Base-by-base conservation (phyloP, 2,797 vertebrate species). In the Fistularia tabacaria region DNA sequence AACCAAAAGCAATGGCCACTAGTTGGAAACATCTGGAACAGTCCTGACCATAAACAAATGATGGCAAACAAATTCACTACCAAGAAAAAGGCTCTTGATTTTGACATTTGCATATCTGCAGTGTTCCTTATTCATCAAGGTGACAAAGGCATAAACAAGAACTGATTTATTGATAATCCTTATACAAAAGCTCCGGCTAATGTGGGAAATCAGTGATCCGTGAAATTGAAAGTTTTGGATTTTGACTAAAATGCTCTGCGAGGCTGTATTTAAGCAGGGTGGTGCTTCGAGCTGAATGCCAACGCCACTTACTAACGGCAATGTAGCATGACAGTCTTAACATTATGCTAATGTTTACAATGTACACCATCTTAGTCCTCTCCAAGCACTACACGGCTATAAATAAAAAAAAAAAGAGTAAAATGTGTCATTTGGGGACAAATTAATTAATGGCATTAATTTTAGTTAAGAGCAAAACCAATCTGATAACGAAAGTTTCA, bases 1-100 rank as follows among this genome's bases (percentile, higher is more conserved):
- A 66, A 66, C 51, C 58, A 70, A 10, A 41, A 61, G 46, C 43
- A 54, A 58, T 63, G 10, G 44, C 10, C 36, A 53, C 45, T 66
- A 67, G 64, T 66, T 52, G 77, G 72, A 73, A 77, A 76, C 58
- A 14, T 15, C 6, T 15, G 64, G 65, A 71, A 63, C 65, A 74
- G 79, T 80, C 66, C 69, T 63, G 72, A 77, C 82, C 81, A 71
- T 80, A 87, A 77, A 70, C 87, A 89, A 86, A 86, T 81, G 37
- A 52, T 57, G 49, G 44, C 77, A 87, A 81, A 76, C 86, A 88
- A 86, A 90, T 87, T 7, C 15, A 45, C 49, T 49, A 69, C 66
- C 51, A 70, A 75, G 62, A 59, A 80, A 73, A 74, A 52, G 50
- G 36, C 43, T 50, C 6, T 1, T 47, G 54, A 72, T 73, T 50